Percentiles rank a stretch among this genome's conserved stretches.
These are phyloP conservation scores for Calyptomena viridis DNA, from an alignment of 2,113 vertebrate species.

Conservation along the genomic window DNA sequence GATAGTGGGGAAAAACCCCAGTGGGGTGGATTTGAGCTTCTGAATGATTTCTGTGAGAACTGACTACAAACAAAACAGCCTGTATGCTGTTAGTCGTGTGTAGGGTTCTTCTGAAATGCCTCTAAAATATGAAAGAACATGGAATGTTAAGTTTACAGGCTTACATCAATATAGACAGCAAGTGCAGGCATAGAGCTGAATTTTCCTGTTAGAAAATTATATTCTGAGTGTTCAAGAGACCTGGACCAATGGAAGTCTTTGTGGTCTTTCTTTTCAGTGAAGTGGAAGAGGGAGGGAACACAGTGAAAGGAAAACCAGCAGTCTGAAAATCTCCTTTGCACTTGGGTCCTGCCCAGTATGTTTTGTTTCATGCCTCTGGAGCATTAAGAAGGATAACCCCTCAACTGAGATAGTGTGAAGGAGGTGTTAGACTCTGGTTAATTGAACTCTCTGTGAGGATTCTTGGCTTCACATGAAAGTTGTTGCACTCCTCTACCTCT, in stretches of 20 bases:
- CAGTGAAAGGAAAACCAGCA: neutral
- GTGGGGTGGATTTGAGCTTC: neutral
- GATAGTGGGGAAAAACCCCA: neutral
- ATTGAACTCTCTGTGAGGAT: neutral
- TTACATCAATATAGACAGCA: neutral
- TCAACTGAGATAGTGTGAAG: neutral
- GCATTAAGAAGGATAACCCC: neutral
- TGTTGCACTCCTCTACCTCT: neutral
- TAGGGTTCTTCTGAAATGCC: neutral
- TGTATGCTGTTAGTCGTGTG: neutral
- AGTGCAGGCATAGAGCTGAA: neutral
- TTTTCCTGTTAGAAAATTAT: neutral
- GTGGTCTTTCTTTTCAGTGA: neutral
- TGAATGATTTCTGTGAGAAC: neutral
- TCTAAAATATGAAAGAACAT: neutral
- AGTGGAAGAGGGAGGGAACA: neutral
- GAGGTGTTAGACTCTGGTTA: neutral
- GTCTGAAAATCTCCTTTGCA: neutral
- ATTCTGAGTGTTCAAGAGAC: neutral
- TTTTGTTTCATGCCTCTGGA: neutral
- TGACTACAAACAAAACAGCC: neutral
- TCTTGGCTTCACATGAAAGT: neutral
- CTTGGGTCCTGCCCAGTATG: neutral
- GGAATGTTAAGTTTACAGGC: neutral
- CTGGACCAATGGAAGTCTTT: neutral